Conservation (phyloP, 1,140 invertebrate species). For the Aphis craccivora region DNA sequence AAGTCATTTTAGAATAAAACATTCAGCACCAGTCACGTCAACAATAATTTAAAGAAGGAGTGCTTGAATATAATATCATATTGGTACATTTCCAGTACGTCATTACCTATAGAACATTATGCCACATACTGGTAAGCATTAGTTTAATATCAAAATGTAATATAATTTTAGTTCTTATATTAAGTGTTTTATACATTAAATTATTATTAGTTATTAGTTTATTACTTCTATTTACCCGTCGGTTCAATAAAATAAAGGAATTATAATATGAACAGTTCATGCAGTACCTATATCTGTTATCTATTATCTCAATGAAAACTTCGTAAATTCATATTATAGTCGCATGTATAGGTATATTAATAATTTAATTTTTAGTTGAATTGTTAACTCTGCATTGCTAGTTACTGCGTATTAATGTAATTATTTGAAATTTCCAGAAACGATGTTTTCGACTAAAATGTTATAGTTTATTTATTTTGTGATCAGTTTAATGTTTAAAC, state of each 20-base stretch:
- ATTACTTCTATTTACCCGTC: too few species aligned
- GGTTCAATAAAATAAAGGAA: neutral
- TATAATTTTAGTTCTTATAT: too few species aligned
- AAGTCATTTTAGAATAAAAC: neutral
- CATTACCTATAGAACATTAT: neutral
- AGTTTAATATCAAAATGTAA: neutral
- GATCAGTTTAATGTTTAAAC: neutral
- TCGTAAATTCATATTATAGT: neutral
- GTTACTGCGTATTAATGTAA: too few species aligned
- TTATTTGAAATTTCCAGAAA: neutral
- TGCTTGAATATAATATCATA: neutral
- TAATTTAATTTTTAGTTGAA: neutral
- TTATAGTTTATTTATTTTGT: neutral
- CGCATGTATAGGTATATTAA: neutral
- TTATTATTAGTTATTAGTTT: too few species aligned
- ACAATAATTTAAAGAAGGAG: neutral
- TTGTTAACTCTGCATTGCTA: neutral
- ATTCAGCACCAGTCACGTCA: neutral
- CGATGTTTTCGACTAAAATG: neutral
- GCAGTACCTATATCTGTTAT: too few species aligned
- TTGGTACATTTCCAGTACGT: neutral
- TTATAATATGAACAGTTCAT: neutral
- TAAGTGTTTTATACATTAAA: too few species aligned
- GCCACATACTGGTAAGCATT: constrained; percentile 43
- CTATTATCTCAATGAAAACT: neutral